These are phyloP conservation scores for Protobothrops flavoviridis DNA, from an alignment of 2,113 vertebrate genomes.

Conservation along the genomic window DNA sequence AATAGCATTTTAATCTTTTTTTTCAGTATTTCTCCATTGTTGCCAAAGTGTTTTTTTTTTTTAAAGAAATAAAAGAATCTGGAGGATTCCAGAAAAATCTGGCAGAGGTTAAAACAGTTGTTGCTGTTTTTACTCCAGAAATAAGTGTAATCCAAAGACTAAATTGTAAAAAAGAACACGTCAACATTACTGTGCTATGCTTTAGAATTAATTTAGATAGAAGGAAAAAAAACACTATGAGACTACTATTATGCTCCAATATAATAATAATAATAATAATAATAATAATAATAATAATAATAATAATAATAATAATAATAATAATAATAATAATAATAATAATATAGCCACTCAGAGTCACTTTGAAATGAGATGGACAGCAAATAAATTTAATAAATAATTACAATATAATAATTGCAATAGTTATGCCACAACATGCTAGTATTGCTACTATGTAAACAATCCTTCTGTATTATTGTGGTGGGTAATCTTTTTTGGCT, in stretches of 20 bases:
- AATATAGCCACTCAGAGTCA: not conserved
- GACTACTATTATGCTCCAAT: not conserved
- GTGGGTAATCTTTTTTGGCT: not conserved
- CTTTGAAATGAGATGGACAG: not conserved
- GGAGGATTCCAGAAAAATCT: constrained; percentile 26
- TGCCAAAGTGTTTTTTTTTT: constrained; percentile 39
- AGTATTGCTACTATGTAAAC: not conserved
- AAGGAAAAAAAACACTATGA: not conserved
- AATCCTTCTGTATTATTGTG: not conserved
- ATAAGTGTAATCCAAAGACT: not conserved
- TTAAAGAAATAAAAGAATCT: constrained; percentile 28
- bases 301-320: not conserved
- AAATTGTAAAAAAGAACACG: not conserved
- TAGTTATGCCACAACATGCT: not conserved
- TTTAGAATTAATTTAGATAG: not conserved
- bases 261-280: not conserved
- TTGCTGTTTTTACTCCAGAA: constrained; percentile 1
- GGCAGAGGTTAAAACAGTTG: not conserved
- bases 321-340: not conserved
- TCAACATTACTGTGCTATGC: not conserved
- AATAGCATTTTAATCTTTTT: constrained; percentile 43
- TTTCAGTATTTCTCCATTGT: constrained; percentile 51
- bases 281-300: not conserved
- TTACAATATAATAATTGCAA: not conserved
- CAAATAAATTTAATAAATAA: not conserved